Conservation (phyloP, 1,140 invertebrate species). For the Hestina assimilis region DNA sequence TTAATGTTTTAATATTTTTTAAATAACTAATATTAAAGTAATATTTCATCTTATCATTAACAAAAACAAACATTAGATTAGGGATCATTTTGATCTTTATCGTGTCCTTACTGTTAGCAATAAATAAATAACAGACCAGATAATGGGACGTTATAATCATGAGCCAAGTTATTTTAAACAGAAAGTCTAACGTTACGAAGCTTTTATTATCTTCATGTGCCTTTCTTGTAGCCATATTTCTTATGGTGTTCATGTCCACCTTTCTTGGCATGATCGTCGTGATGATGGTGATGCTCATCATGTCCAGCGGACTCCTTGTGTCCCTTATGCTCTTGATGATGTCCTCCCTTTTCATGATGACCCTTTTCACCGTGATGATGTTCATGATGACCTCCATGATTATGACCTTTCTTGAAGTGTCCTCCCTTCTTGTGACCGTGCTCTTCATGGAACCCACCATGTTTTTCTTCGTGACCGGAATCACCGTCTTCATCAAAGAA, state of each 20-base stretch:
- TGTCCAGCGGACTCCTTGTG: constrained; percentile 78
- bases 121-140: constrained; percentile 39
- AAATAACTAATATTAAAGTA: constrained; percentile 17
- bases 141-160: constrained; percentile 8
- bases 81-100: background rate
- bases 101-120: constrained; percentile 21
- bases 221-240: constrained; percentile 77
- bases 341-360: constrained; percentile 82
- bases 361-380: constrained; percentile 85
- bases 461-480: constrained; percentile 83
- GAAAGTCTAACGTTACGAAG: background rate
- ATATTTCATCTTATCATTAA: background rate
- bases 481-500: constrained; percentile 89
- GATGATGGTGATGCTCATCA: constrained; percentile 79
- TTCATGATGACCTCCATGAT: constrained; percentile 82
- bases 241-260: constrained; percentile 79
- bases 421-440: constrained; percentile 84
- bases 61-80: background rate
- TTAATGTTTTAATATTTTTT: constrained; percentile 6
- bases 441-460: constrained; percentile 83
- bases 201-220: constrained; percentile 57
- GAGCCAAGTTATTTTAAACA: constrained; percentile 21
- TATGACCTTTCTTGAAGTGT: constrained; percentile 83
- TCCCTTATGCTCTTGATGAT: constrained; percentile 66
- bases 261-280: constrained; percentile 82